phyloP scores from a whole-genome alignment of 2,888 invertebrate genomes.

The Volucella inanis region DNA sequence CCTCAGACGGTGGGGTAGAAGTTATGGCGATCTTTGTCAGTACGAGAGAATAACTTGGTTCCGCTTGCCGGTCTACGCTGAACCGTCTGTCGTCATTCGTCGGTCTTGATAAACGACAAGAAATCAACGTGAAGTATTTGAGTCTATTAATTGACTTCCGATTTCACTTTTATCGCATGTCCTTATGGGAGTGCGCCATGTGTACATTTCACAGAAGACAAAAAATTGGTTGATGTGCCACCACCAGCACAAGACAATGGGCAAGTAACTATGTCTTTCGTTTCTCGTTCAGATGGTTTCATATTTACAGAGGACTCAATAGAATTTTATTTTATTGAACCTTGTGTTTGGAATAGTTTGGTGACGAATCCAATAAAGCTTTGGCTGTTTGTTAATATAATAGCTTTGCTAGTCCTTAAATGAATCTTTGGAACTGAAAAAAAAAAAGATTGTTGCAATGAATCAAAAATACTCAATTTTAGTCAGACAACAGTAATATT shows the following conservation, averaged over 20 bases:
- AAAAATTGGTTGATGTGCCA: constrained; percentile 29
- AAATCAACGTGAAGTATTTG: constrained; percentile 66
- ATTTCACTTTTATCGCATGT: constrained; percentile 66
- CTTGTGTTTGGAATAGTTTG: too few relatives aligned
- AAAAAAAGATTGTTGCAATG: too few relatives aligned
- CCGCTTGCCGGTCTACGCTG: constrained; percentile 7
- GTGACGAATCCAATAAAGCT: too few relatives aligned
- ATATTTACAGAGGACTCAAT: too few relatives aligned
- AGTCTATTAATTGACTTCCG: constrained; percentile 69
- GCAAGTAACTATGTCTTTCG: background rate
- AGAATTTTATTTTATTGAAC: too few relatives aligned
- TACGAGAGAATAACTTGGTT: background rate
- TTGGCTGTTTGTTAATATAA: too few relatives aligned
- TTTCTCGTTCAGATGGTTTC: background rate
- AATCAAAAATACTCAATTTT: too few relatives aligned
- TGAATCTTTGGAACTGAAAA: too few relatives aligned
- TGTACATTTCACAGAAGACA: constrained; percentile 36
- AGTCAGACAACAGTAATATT: too few relatives aligned
- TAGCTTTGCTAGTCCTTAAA: too few relatives aligned
- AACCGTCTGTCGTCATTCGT: constrained; percentile 38
- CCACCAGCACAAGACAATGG: constrained; percentile 9
- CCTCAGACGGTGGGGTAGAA: constrained; percentile 1
- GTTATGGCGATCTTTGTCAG: constrained; percentile 34
- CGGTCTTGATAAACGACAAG: constrained; percentile 56
- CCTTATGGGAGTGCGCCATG: constrained; percentile 30